These are phyloP conservation scores for Tokudaia muenninki DNA, from an alignment of 2,797 vertebrate genomes.

Conservation along the genomic window DNA sequence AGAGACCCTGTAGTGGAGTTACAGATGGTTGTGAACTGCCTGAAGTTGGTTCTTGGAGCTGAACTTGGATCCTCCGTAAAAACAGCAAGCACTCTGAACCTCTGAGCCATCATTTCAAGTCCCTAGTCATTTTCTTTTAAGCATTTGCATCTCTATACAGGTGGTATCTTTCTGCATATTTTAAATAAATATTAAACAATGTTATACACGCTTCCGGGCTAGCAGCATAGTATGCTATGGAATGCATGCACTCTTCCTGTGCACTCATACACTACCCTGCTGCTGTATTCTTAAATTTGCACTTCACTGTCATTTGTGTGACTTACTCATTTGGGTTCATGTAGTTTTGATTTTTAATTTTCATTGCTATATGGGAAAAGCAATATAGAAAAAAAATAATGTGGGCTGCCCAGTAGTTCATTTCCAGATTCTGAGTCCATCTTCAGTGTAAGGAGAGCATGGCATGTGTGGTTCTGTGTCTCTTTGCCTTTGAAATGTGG, in stretches of 20 bases:
- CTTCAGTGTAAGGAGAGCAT: background rate
- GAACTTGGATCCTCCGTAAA: background rate
- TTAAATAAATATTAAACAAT: slow-evolving; percentile 12
- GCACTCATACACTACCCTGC: background rate
- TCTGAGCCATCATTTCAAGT: background rate
- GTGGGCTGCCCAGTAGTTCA: background rate
- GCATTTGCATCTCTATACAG: background rate
- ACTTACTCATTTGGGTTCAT: background rate
- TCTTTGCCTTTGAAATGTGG: background rate
- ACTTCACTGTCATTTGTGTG: background rate
- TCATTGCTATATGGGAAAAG: background rate
- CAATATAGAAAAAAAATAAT: background rate
- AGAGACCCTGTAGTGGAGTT: background rate
- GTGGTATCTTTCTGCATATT: slow-evolving; percentile 12
- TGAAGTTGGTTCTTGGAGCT: background rate
- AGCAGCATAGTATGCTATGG: background rate
- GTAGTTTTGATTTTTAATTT: background rate
- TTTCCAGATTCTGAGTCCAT: background rate
- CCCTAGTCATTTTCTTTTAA: background rate
- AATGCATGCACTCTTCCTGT: background rate
- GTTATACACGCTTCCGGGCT: background rate
- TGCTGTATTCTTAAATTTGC: slow-evolving; percentile 38
- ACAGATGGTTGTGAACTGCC: background rate
- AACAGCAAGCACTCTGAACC: background rate
- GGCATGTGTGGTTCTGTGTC: rapidly evolving